phyloP scores from a whole-genome alignment of 2,888 invertebrate genomes.

The Nycteola revayana region DNA sequence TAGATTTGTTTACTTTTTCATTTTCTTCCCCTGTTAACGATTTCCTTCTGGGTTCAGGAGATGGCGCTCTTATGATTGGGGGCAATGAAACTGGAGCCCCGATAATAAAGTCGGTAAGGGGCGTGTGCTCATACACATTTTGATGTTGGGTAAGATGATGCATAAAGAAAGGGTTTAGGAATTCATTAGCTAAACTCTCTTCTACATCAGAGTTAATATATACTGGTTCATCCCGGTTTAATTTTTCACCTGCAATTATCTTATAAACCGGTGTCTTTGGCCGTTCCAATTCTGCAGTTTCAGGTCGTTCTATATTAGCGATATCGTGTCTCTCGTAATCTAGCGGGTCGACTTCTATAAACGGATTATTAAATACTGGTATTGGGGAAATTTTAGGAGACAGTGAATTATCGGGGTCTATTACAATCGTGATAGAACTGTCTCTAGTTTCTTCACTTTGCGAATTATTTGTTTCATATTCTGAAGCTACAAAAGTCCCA shows the following conservation, averaged over 20 bases:
- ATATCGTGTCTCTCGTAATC: constrained; percentile 45
- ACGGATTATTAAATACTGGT: constrained; percentile 48
- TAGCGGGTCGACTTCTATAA: constrained; percentile 35
- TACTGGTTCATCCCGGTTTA: constrained; percentile 48
- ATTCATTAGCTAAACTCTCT: constrained; percentile 53
- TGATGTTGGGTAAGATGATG: constrained; percentile 43
- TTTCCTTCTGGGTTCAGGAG: constrained; percentile 56
- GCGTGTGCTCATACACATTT: constrained; percentile 37
- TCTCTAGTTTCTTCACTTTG: constrained; percentile 59
- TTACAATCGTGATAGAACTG: constrained; percentile 48
- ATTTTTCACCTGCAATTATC: constrained; percentile 57
- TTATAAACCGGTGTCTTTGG: constrained; percentile 72
- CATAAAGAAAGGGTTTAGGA: constrained; percentile 64
- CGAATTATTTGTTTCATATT: constrained; percentile 66
- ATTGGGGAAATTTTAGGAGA: constrained; percentile 22
- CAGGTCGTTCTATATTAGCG: too few relatives aligned
- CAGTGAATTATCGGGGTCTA: constrained; percentile 41
- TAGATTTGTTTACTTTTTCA: constrained; percentile 18
- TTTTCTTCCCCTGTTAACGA: constrained; percentile 44
- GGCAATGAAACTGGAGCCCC: constrained; percentile 78
- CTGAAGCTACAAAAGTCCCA: constrained; percentile 57
- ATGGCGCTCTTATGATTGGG: constrained; percentile 53
- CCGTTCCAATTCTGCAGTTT: constrained; percentile 34
- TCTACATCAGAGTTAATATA: constrained; percentile 45
- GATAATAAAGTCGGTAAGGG: constrained; percentile 71